Evolutionary conservation across 2,113 vertebrate species (phyloP).

Genomic region (Cochlearius cochlearius): DNA sequence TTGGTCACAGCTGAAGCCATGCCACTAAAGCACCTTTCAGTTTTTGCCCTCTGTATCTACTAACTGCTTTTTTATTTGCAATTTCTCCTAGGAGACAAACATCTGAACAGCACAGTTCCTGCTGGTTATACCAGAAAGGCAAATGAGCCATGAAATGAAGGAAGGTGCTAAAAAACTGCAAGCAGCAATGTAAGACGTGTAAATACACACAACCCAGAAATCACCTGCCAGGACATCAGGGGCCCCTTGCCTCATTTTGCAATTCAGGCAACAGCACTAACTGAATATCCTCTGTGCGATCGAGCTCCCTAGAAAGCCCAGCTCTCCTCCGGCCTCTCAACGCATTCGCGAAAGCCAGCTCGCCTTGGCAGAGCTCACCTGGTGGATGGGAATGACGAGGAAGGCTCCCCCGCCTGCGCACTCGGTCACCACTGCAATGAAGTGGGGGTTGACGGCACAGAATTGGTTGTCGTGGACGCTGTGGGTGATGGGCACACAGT

Average conservation of each 20-base stretch:
- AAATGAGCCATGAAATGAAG: neutral
- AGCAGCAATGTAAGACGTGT: neutral
- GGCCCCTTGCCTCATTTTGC: neutral
- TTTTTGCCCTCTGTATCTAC: neutral
- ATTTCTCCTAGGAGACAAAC: neutral
- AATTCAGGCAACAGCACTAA: neutral
- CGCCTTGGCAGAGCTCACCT: slow-evolving; percentile 64
- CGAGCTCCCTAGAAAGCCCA: neutral
- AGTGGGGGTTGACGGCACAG: slow-evolving; percentile 90
- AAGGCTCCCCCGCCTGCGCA: slow-evolving; percentile 89
- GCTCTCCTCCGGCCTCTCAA: neutral
- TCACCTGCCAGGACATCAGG: neutral
- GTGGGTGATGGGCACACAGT: slow-evolving; percentile 84
- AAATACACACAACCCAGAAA: neutral
- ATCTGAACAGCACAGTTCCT: neutral
- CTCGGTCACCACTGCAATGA: slow-evolving; percentile 92
- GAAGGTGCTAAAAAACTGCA: neutral
- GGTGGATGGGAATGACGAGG: slow-evolving; percentile 85
- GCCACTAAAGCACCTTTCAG: neutral
- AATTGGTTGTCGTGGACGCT: slow-evolving; percentile 93
- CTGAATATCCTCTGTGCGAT: rapidly evolving
- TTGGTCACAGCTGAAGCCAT: neutral
- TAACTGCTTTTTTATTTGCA: neutral
- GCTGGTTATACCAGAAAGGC: neutral
- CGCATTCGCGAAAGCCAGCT: rapidly evolving